Conservation (phyloP, 2,797 vertebrate genomes). For the Hoplostethus mediterraneus region DNA sequence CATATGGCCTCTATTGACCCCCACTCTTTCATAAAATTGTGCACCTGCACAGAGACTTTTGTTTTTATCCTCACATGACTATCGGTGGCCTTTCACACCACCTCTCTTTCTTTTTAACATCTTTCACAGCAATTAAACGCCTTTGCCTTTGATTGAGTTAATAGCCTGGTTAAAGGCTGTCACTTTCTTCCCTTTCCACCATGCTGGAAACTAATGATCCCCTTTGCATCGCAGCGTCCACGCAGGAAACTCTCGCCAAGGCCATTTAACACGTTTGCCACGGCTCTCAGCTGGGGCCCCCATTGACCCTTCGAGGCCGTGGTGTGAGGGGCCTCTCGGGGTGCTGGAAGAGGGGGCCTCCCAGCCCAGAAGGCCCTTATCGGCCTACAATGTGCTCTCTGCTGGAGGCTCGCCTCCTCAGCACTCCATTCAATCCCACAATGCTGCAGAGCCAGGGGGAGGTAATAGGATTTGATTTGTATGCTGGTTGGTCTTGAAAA, state of each 20-base stretch:
- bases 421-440: slow-evolving; percentile 83
- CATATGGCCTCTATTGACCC: slow-evolving; percentile 29
- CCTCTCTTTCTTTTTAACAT: slow-evolving; percentile 55
- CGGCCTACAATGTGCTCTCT: slow-evolving; percentile 84
- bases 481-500: slow-evolving; percentile 79
- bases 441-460: slow-evolving; percentile 75
- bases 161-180: slow-evolving; percentile 84
- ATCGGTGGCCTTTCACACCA: slow-evolving; percentile 59
- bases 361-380: slow-evolving; percentile 76
- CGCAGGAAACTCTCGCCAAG: slow-evolving; percentile 83
- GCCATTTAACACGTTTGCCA: slow-evolving; percentile 83
- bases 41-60: slow-evolving; percentile 72
- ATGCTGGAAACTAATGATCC: slow-evolving; percentile 85
- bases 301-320: slow-evolving; percentile 79
- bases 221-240: slow-evolving; percentile 72
- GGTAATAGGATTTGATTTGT: slow-evolving; percentile 88
- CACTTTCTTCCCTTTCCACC: slow-evolving; percentile 84
- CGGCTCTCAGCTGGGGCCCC: slow-evolving; percentile 80
- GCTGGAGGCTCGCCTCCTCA: slow-evolving; percentile 82
- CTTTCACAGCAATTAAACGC: slow-evolving; percentile 80
- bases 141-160: slow-evolving; percentile 83
- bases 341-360: slow-evolving; percentile 74
- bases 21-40: slow-evolving; percentile 58
- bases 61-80: slow-evolving; percentile 56
- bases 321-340: slow-evolving; percentile 82